Evolutionary conservation across 2,113 vertebrate genomes (phyloP).

Genomic region (Crotalus tigris): DNA sequence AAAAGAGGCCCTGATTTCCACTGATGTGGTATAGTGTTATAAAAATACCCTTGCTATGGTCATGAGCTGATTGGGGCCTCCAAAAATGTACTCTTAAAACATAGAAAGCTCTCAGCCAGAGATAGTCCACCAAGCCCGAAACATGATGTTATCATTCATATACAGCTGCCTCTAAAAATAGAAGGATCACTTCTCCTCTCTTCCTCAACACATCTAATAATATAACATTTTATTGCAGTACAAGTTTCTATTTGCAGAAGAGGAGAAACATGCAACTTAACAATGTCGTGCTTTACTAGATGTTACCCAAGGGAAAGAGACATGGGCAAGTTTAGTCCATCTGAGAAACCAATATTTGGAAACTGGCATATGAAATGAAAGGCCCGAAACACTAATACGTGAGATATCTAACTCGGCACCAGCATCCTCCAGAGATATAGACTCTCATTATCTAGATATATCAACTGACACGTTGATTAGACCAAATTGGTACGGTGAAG

Average conservation of each 20-base stretch:
- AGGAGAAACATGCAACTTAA: not conserved
- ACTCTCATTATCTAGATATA: not conserved
- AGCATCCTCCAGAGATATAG: not conserved
- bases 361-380: not conserved
- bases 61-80: not conserved
- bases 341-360: not conserved
- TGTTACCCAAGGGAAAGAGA: not conserved
- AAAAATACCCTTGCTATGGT: not conserved
- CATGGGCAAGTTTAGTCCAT: not conserved
- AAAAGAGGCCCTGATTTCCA: not conserved
- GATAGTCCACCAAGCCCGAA: not conserved
- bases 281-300: not conserved
- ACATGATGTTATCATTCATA: not conserved
- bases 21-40: not conserved
- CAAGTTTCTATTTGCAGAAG: not conserved
- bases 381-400: not conserved
- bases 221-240: not conserved
- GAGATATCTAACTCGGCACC: not conserved
- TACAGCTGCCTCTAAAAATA: not conserved
- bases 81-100: not conserved
- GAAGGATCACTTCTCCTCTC: not conserved
- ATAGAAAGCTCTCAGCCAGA: not conserved
- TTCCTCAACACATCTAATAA: not conserved
- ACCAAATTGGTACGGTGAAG: not conserved
- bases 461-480: not conserved